Evolutionary conservation across 2,888 invertebrate genomes (phyloP), one percentile per base, ranked within the genome.

Genomic region (Agriopis leucophaearia): DNA sequence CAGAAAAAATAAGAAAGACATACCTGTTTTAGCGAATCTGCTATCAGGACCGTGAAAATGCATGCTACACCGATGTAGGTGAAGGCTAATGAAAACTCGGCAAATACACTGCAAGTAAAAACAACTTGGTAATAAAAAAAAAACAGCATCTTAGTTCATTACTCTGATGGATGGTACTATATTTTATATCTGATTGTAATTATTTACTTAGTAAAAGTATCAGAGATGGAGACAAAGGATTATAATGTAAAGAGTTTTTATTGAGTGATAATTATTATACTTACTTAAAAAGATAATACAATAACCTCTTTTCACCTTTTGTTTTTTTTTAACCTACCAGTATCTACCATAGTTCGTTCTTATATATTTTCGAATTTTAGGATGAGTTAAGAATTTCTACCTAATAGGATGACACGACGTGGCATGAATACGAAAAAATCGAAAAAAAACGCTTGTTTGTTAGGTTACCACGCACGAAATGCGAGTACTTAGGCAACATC

Each of bases 21-120:
- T 81, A 96, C 96, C 94, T 96, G 95, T 82, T 95, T 94, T 15
- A 96, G 85, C 5, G 96, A 95, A 74, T 95, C 95, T 1, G 96
- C 95, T 75, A 97, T 96, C 76, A 97, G 96, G 7, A 97, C 96
- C 1, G 97, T 95, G 81, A 97, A 97, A n/a, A 97, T 97, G 77
- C 96, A 96, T 68, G 95, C 94, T 0, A 96, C 96, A 15, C 96
- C 96, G 52, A 95, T 92, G 81, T 97, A 97, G 0, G 97, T 97
- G 15, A 95, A 92, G 75, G 96, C 94, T 56, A 97, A 84, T 0
- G 96, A 94, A 47, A 94, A 88, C 76, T 97, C 96, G 0, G 96
- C 96, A 75, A 92, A 89, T 18, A 88, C 66, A 56, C 94, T 94
- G 88, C 63, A 89, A 88, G 69, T 27, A 74, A 68, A 65, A 52